These are phyloP conservation scores for Thymelicus acteon DNA, from an alignment of 2,888 invertebrate genomes.

Conservation along the genomic window DNA sequence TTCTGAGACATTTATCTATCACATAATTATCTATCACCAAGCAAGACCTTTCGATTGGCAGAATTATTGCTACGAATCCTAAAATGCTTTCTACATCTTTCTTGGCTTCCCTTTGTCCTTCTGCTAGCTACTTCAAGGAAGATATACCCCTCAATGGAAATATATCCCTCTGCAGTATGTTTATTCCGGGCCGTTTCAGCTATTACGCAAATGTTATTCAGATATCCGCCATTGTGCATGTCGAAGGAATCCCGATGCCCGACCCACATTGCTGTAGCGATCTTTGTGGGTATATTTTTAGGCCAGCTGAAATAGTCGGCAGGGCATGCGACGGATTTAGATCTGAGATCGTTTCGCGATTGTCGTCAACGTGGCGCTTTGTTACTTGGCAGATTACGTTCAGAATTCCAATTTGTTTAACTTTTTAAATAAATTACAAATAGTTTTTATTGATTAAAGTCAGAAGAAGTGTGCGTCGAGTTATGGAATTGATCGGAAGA, in stretches of 20 bases:
- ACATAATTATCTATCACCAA: too few species aligned
- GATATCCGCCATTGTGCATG: slow-evolving; percentile 48
- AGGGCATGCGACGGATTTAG: slow-evolving; percentile 70
- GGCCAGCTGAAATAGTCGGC: slow-evolving; percentile 74
- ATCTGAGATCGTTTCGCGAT: slow-evolving; percentile 45
- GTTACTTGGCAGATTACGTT: slow-evolving; percentile 1
- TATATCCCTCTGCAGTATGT: background rate
- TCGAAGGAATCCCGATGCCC: slow-evolving; percentile 68
- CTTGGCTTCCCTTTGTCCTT: too few species aligned
- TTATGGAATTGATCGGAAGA: too few species aligned
- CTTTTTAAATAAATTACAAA: background rate
- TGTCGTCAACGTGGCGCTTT: slow-evolving; percentile 49
- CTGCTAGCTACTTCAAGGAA: too few species aligned
- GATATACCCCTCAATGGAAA: too few species aligned
- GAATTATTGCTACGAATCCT: too few species aligned
- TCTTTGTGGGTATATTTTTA: slow-evolving; percentile 66
- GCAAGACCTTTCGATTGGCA: too few species aligned
- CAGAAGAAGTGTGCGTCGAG: too few species aligned
- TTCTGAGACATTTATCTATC: too few species aligned
- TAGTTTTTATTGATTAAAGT: too few species aligned
- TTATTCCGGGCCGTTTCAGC: background rate
- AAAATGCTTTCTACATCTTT: too few species aligned
- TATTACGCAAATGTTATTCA: slow-evolving; percentile 48
- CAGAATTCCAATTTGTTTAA: background rate
- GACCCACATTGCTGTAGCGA: slow-evolving; percentile 67